Conservation (phyloP, 2,113 vertebrate genomes). For the Pseudorasbora parva region DNA sequence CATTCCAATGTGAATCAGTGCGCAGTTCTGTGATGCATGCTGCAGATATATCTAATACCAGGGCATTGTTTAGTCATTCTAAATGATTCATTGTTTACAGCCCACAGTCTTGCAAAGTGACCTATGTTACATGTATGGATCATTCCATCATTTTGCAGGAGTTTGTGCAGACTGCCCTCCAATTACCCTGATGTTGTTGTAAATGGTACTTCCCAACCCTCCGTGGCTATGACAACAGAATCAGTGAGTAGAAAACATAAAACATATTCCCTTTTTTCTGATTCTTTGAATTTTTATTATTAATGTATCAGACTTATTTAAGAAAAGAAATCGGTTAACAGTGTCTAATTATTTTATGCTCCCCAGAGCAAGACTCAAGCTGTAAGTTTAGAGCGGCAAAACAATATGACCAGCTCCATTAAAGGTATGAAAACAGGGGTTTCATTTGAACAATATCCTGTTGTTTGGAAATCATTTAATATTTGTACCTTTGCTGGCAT, state of each 20-base stretch:
- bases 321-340: not conserved
- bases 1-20: not conserved
- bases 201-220: conserved; percentile 69
- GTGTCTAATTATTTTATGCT: not conserved
- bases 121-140: conserved; percentile 10
- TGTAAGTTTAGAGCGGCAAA: conserved; percentile 65
- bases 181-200: conserved; percentile 53
- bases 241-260: conserved; percentile 62
- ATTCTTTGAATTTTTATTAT: not conserved
- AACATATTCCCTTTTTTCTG: not conserved
- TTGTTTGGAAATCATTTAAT: not conserved
- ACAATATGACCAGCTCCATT: conserved; percentile 58
- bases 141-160: conserved; percentile 64
- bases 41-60: not conserved
- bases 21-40: not conserved
- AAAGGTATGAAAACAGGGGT: conserved; percentile 58
- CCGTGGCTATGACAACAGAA: conserved; percentile 45
- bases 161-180: conserved; percentile 72
- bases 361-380: conserved; percentile 60
- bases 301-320: not conserved
- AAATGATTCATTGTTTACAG: conserved; percentile 30
- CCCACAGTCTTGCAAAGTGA: not conserved
- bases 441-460: not conserved
- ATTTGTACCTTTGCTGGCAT: conserved; percentile 4
- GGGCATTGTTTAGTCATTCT: conserved; percentile 21